Percentiles rank a stretch among this genome's conserved stretches.
phyloP scores from a whole-genome alignment of 1,140 invertebrate species.

The Brachionus calyciflorus region DNA sequence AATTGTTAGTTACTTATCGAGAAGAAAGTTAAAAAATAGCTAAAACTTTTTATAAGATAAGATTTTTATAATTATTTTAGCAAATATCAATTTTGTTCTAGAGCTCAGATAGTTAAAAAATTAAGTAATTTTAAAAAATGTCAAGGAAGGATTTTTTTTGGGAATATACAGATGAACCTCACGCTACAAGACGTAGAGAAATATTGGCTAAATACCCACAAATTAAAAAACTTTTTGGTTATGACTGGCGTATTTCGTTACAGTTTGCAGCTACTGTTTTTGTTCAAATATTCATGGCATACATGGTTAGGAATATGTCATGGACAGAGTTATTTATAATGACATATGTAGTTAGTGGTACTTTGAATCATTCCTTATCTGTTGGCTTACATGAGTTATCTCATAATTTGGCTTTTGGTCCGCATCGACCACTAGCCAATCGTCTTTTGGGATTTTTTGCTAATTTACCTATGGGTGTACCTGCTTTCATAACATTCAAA shows the following conservation, averaged over 20 bases:
- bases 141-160: slow-evolving; percentile 66
- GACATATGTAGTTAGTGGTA: slow-evolving; percentile 54
- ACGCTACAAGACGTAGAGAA: slow-evolving; percentile 84
- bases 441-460: slow-evolving; percentile 56
- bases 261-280: slow-evolving; percentile 52
- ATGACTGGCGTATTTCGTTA: slow-evolving; percentile 54
- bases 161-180: slow-evolving; percentile 95
- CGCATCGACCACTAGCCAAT: slow-evolving; percentile 53
- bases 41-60: no score
- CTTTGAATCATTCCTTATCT: slow-evolving; percentile 58
- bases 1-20: no score
- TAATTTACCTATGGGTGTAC: slow-evolving; percentile 58
- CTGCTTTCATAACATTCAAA: slow-evolving; percentile 58
- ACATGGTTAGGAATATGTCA: slow-evolving; percentile 37
- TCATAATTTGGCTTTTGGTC: slow-evolving; percentile 61
- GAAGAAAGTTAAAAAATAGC: no score
- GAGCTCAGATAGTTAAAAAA: no score
- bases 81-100: no score
- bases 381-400: slow-evolving; percentile 58
- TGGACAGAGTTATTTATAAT: slow-evolving; percentile 34
- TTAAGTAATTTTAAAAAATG: no score
- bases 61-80: no score
- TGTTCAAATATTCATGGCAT: slow-evolving; percentile 52
- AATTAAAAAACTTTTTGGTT: slow-evolving; percentile 59
- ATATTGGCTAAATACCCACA: slow-evolving; percentile 69